Conservation (phyloP, 2,113 vertebrate species). For the Proterorhinus semilunaris region DNA sequence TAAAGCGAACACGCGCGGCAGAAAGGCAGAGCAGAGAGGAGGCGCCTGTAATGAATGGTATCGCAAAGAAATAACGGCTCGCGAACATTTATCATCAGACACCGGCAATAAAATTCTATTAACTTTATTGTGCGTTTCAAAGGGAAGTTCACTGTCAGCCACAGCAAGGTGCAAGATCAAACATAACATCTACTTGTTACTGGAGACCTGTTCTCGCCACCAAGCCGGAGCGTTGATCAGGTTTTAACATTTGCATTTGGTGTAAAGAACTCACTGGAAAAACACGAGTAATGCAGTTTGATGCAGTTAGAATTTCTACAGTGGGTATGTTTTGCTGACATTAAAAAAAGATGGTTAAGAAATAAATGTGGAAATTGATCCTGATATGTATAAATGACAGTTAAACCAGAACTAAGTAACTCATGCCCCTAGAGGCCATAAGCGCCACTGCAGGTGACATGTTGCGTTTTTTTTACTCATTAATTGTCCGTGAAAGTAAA, state of each 20-base stretch:
- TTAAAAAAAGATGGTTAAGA: too few relatives aligned
- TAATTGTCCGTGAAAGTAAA: too few relatives aligned
- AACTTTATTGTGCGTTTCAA: slow-evolving; percentile 29
- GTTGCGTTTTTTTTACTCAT: too few relatives aligned
- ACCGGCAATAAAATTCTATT: slow-evolving; percentile 3
- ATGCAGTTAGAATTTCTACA: too few relatives aligned
- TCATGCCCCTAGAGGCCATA: too few relatives aligned
- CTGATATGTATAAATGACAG: too few relatives aligned
- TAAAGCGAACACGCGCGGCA: slow-evolving; percentile 22
- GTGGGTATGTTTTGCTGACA: too few relatives aligned
- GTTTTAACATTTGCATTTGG: background rate
- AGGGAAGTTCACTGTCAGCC: slow-evolving; percentile 18
- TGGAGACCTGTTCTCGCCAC: background rate
- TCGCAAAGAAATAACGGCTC: slow-evolving; percentile 20
- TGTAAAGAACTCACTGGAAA: too few relatives aligned
- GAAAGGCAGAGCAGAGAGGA: slow-evolving; percentile 9
- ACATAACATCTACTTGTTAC: slow-evolving; percentile 17
- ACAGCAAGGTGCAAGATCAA: slow-evolving; percentile 19
- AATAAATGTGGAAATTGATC: too few relatives aligned
- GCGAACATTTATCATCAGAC: slow-evolving; percentile 23
- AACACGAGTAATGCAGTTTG: too few relatives aligned
- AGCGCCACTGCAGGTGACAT: too few relatives aligned
- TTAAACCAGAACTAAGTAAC: too few relatives aligned
- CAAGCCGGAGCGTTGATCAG: background rate
- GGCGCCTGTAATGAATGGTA: slow-evolving; percentile 7